These are phyloP conservation scores for Bursaphelenchus mucronatus DNA, from an alignment of 1,140 invertebrate genomes.

Conservation along the genomic window DNA sequence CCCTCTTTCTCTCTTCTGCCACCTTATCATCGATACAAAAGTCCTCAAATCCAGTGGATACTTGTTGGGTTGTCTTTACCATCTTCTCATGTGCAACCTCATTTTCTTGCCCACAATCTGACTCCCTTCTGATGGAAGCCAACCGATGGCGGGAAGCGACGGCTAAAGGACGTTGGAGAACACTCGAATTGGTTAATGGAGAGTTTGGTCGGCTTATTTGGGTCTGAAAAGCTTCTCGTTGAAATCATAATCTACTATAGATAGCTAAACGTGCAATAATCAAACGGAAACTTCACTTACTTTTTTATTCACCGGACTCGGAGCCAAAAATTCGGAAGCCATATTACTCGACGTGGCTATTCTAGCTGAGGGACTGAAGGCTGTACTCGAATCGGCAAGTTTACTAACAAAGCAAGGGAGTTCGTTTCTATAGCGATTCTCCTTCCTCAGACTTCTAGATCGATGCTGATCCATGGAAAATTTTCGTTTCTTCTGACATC, in stretches of 20 bases:
- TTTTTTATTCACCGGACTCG: too few relatives aligned
- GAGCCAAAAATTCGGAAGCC: too few relatives aligned
- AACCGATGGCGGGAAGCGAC: conserved; percentile 28
- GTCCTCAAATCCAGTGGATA: conserved; percentile 45
- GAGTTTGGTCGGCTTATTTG: conserved; percentile 40
- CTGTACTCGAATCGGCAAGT: too few relatives aligned
- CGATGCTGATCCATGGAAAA: too few relatives aligned
- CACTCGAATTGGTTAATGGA: conserved; percentile 21
- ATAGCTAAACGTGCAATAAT: too few relatives aligned
- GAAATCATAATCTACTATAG: too few relatives aligned
- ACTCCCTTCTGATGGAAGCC: conserved; percentile 43
- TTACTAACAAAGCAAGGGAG: too few relatives aligned
- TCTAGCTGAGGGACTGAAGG: too few relatives aligned
- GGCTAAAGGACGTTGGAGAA: conserved; percentile 1
- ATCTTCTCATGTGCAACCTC: conserved; percentile 47
- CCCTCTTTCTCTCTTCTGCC: conserved; percentile 44
- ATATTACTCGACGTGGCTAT: too few relatives aligned
- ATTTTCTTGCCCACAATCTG: conserved; percentile 40
- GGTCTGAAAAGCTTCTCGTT: background rate
- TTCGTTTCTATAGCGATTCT: too few relatives aligned
- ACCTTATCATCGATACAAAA: conserved; percentile 48
- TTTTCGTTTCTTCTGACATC: too few relatives aligned
- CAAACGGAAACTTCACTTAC: background rate
- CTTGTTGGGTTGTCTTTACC: conserved; percentile 45
- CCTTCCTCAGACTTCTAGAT: too few relatives aligned